phyloP scores from a whole-genome alignment of 2,113 vertebrate species.

The Hypomesus transpacificus region DNA sequence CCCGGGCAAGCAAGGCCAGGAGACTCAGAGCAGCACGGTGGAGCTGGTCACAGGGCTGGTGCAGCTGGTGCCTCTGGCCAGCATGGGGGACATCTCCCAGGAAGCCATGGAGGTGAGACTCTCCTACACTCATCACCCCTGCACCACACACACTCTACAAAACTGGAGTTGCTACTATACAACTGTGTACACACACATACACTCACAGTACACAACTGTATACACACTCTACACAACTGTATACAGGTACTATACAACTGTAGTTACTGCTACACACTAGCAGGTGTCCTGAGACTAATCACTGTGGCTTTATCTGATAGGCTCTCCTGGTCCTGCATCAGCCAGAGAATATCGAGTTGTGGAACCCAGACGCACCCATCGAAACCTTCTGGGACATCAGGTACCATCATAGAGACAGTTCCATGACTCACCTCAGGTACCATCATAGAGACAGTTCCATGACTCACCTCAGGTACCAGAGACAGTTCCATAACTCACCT shows the following conservation, averaged over 20 bases:
- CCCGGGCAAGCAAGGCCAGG: constrained; percentile 87
- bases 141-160: too few relatives aligned
- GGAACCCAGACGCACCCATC: constrained; percentile 94
- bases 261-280: too few relatives aligned
- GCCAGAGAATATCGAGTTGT: constrained; percentile 94
- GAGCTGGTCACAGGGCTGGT: constrained; percentile 93
- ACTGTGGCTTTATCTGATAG: constrained; percentile 58
- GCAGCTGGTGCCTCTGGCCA: constrained; percentile 87
- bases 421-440: background rate
- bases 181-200: too few relatives aligned
- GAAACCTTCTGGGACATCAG: constrained; percentile 99
- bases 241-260: too few relatives aligned
- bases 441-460: background rate
- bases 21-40: constrained; percentile 92
- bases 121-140: too few relatives aligned
- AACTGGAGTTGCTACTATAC: too few relatives aligned
- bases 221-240: too few relatives aligned
- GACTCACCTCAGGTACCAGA: background rate
- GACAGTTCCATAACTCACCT: too few relatives aligned
- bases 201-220: too few relatives aligned
- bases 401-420: constrained; percentile 57
- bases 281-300: background rate
- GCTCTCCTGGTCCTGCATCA: constrained; percentile 96
- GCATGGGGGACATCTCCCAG: constrained; percentile 93
- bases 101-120: constrained; percentile 96